phyloP scores from a whole-genome alignment of 2,888 invertebrate species.

The Leucoma salicis region DNA sequence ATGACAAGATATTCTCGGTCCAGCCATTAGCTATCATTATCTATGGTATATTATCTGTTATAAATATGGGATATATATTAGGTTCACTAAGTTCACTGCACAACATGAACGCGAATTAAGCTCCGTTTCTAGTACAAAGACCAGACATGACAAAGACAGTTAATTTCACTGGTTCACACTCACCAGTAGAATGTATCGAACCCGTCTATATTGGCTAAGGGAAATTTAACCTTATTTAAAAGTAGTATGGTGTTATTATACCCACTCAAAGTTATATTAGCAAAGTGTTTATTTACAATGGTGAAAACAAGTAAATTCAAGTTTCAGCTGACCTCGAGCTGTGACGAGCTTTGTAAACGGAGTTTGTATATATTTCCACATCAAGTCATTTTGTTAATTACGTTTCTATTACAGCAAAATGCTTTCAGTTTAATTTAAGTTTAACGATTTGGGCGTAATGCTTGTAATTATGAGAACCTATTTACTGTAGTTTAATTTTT shows the following conservation, averaged over 20 bases:
- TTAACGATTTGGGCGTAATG: slow-evolving; percentile 26
- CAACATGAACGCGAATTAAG: slow-evolving; percentile 54
- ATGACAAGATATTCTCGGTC: no score
- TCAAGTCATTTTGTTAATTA: slow-evolving; percentile 47
- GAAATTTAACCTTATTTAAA: slow-evolving; percentile 17
- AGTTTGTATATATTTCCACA: slow-evolving; percentile 52
- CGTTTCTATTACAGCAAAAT: slow-evolving; percentile 34
- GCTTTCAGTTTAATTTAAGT: slow-evolving; percentile 40
- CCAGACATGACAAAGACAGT: slow-evolving; percentile 63
- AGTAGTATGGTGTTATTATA: neutral
- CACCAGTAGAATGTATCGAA: slow-evolving; percentile 28
- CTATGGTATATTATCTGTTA: no score
- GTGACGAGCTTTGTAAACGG: slow-evolving; percentile 54
- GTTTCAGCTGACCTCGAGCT: slow-evolving; percentile 53
- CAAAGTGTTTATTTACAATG: slow-evolving; percentile 21
- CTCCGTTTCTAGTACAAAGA: slow-evolving; percentile 53
- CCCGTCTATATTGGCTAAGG: slow-evolving; percentile 14
- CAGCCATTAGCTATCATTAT: no score
- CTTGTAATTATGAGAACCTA: slow-evolving; percentile 27
- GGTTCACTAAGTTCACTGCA: slow-evolving; percentile 51
- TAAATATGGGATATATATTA: slow-evolving; percentile 46
- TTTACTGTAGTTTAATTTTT: no score
- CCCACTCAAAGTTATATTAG: neutral
- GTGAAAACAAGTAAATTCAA: slow-evolving; percentile 49
- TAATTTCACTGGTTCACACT: slow-evolving; percentile 54